Percentiles rank a stretch among this genome's conserved stretches.
These are phyloP conservation scores for Muntiacus reevesi DNA, from an alignment of 2,113 vertebrate genomes.

Conservation along the genomic window DNA sequence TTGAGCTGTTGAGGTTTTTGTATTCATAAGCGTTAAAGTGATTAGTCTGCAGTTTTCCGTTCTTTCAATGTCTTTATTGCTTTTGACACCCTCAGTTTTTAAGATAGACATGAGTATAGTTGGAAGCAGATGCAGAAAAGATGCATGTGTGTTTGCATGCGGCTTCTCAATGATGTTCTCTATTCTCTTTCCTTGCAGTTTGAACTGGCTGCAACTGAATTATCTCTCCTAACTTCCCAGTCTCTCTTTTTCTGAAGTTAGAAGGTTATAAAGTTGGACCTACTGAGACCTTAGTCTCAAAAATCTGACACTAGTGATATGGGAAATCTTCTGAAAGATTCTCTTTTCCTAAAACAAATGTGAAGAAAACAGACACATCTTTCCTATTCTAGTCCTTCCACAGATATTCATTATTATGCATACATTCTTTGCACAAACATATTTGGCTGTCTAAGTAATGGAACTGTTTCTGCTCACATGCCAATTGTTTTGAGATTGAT, in stretches of 20 bases:
- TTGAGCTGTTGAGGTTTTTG: not conserved
- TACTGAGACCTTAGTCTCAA: not conserved
- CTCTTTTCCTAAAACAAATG: not conserved
- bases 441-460: not conserved
- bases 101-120: not conserved
- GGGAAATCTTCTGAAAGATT: not conserved
- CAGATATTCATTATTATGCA: not conserved
- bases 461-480: not conserved
- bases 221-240: not conserved
- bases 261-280: not conserved
- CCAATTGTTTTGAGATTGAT: not conserved
- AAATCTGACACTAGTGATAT: not conserved
- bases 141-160: not conserved
- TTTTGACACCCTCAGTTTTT: not conserved
- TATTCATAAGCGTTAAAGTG: not conserved
- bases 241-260: not conserved
- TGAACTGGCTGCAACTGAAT: not conserved
- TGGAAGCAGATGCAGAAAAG: not conserved
- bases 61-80: not conserved
- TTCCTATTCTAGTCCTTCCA: not conserved
- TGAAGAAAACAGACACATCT: not conserved
- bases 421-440: not conserved
- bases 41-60: not conserved
- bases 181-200: not conserved
- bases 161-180: not conserved